A percentile compares a stretch with the other conserved stretches of the same genome.
Conservation (phyloP, 2,113 vertebrate genomes). For the Cyrtonyx montezumae region DNA sequence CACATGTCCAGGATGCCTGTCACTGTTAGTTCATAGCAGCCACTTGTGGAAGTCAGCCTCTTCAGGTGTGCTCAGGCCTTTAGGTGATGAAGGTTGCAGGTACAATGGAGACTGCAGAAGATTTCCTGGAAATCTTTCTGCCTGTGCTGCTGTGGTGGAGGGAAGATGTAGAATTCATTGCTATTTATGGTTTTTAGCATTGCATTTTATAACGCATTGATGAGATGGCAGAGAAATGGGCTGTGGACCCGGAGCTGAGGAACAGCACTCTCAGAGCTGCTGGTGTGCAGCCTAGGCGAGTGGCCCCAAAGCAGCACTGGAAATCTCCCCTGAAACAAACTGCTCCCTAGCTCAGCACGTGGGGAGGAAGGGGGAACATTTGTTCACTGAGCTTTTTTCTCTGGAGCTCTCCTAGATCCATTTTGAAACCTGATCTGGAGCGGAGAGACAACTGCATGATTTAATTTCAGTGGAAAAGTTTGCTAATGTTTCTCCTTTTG, state of each 20-base stretch:
- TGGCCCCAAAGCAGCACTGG: fast-evolving
- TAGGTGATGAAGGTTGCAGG: too few relatives aligned
- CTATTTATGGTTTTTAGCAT: neutral
- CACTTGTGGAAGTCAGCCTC: fast-evolving
- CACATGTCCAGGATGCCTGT: fast-evolving
- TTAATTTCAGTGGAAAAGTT: neutral
- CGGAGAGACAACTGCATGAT: neutral
- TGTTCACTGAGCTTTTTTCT: neutral
- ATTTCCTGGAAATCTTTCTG: neutral
- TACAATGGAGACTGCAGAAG: neutral
- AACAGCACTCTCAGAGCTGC: neutral
- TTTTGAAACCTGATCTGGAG: neutral
- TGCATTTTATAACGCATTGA: neutral
- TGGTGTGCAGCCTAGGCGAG: fast-evolving
- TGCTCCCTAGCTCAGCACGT: fast-evolving
- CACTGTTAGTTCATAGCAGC: neutral
- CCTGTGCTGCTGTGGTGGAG: neutral
- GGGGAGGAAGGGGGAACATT: neutral
- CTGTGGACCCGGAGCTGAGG: neutral
- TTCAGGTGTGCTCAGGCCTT: neutral
- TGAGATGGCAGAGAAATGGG: neutral
- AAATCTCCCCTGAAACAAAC: neutral
- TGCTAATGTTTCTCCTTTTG: conserved; percentile 14
- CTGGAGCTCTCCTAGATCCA: neutral
- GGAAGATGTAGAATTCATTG: neutral